Evolutionary conservation across 2,888 invertebrate genomes (phyloP), one percentile per base, ranked within the genome.

Genomic region (Ophraella communa): DNA sequence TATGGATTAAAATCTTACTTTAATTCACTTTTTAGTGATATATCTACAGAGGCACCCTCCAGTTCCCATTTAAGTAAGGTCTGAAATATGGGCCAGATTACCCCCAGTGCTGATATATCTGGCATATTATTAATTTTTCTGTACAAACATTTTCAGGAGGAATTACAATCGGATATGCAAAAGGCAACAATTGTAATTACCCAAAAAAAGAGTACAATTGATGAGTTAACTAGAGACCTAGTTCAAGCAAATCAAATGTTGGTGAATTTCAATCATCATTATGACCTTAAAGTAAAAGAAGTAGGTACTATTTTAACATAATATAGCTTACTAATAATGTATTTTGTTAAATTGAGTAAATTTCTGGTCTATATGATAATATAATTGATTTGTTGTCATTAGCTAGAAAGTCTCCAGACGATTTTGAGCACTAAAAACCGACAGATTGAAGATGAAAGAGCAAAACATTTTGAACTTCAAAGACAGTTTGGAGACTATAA

Each of bases 211-310:
- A 73, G 75, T 21, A 75, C 77, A 10, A 78, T 80, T 39, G 80
- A 80, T 59, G 82, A 82, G 71, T 69, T 82, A 24, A 78, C 79
- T 4, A 78, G 76, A 64, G 82, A 82, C 74, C 73, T 82, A 53
- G 75, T 81, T 0, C 79, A 82, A 68, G 82, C 82, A 10, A 82
- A 82, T 70, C 78, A 79, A 33, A 78, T 81, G 76, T 65, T 82
- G 30, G 79, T 81, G 0, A 81, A 78, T 68, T 82, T 81, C 66
- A 81, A 80, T 69, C 78, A 78, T 45, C 79, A 79, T 55, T 80
- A 78, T 52, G 81, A 82, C 70, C 61, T 63, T 3, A 76, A 80
- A 68, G 71, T 75, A 10, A 74, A 78, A 69, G 76, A 80, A 72
- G 79, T 78, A 68, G 62, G 47, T 56, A 4, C 11, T 11, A 21